Base-by-base conservation (phyloP, 30 jellyfish, hydroid and myxozoan genomes). In the Pseudorhiza aurosa region DNA sequence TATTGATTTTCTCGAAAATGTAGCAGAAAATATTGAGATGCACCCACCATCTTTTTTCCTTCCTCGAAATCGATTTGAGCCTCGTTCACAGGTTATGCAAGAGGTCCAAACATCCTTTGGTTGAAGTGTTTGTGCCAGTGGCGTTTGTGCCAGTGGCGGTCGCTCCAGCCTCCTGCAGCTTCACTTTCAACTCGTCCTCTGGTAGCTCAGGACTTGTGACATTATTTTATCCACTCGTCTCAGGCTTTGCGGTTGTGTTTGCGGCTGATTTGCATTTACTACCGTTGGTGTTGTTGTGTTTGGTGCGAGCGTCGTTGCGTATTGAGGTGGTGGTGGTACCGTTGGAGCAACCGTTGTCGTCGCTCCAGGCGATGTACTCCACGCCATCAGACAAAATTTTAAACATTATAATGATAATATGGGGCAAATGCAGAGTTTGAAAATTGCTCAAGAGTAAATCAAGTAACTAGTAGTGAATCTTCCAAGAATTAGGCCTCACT, bases 301-400 rank as follows among this genome's bases (percentile, higher is more conserved):
- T 58, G 88, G 88, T 28, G 10, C 26, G 2, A 8, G 47, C 9
- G 77, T 62, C 10, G 91, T 8, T n/a, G n/a, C n/a, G 43, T 30
- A 49, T 33, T 27, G 49, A 17, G 91, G 76, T 5, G 91, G 91
- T 8, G 91, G 91, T 27, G 91, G 91, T 33, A 80, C 24, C 7
- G 91, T 80, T 24, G 91, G 91, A 32, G 84, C 69, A 7, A 80
- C n/a, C 25, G 84, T 65, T 25, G 82, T 29, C 8, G 77, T 53
- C 58, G 18, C 32, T 18, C 49, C 64, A 0, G 67, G 42, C 7
- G 35, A 68, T 17, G 81, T 6, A 29, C 18, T n/a, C 22, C 19
- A 18, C 56, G 28, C 68, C n/a, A n/a, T n/a, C n/a, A n/a, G n/a
- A n/a, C n/a, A n/a, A n/a, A n/a, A n/a, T n/a, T n/a, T n/a, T n/a